phyloP scores from a whole-genome alignment of 2,888 invertebrate genomes.

The Mythimna pallens region DNA sequence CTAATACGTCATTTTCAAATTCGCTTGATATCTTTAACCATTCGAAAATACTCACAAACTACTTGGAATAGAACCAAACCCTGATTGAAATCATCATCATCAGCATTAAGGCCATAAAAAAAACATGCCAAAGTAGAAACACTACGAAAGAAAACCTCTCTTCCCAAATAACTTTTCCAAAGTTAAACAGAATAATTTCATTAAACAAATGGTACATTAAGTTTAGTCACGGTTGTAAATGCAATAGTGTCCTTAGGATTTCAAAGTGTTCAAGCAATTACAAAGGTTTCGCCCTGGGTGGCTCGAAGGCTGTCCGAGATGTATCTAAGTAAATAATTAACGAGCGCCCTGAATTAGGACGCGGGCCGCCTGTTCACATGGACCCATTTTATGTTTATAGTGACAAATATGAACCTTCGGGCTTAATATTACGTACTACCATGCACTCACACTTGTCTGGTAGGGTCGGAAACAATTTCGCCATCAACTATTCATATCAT shows the following conservation, averaged over 20 bases:
- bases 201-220: conserved; percentile 33
- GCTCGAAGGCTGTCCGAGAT: conserved; percentile 72
- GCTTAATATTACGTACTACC: conserved; percentile 70
- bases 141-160: not conserved
- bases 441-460: conserved; percentile 64
- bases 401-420: conserved; percentile 77
- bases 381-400: conserved; percentile 77
- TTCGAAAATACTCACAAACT: too few species aligned
- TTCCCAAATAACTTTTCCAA: not conserved
- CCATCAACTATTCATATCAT: conserved; percentile 75
- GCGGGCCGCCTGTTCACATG: conserved; percentile 67
- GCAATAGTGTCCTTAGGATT: conserved; percentile 69
- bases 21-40: not conserved
- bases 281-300: conserved; percentile 71
- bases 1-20: not conserved
- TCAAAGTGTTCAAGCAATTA: conserved; percentile 80
- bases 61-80: not conserved
- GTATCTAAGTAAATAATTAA: conserved; percentile 83
- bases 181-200: conserved; percentile 24
- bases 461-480: conserved; percentile 71
- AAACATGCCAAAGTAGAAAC: not conserved
- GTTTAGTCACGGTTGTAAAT: conserved; percentile 51
- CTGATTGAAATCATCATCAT: not conserved
- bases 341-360: conserved; percentile 79
- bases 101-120: not conserved